Conservation (phyloP, 2,113 vertebrate genomes). For the Eleginops maclovinus region DNA sequence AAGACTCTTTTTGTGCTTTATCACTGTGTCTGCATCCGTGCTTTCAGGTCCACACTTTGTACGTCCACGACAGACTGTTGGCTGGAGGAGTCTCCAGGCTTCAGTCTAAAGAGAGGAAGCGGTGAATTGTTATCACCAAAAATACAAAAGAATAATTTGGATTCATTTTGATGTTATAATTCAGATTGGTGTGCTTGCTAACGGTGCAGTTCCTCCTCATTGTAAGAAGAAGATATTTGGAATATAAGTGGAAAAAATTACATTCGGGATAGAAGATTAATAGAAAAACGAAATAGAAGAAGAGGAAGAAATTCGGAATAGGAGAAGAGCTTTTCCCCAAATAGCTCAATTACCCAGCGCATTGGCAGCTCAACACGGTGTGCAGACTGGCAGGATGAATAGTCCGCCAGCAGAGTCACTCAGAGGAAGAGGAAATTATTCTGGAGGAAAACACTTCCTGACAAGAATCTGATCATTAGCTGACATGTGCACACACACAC, state of each 20-base stretch:
- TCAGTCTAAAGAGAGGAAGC: not conserved
- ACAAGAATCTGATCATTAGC: conserved; percentile 1
- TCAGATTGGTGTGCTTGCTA: not conserved
- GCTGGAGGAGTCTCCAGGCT: not conserved
- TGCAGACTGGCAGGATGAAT: conserved; percentile 22
- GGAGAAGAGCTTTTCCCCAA: conserved; percentile 21
- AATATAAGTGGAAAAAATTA: no score
- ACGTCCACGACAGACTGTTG: no score
- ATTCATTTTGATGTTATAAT: conserved; percentile 1
- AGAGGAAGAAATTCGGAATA: not conserved
- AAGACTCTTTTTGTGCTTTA: no score
- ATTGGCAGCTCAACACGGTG: not conserved
- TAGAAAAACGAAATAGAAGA: not conserved
- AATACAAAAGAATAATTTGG: not conserved
- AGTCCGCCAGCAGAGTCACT: conserved; percentile 6
- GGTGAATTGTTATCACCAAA: not conserved
- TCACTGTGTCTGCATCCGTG: no score
- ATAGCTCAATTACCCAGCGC: conserved; percentile 30
- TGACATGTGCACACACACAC: not conserved
- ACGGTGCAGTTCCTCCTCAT: not conserved
- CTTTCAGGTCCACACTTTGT: no score
- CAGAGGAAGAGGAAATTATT: conserved; percentile 9
- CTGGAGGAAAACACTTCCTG: conserved; percentile 21
- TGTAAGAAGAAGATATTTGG: no score
- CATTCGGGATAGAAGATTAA: no score